Evolutionary conservation across 2,113 vertebrate species (phyloP).

Genomic region (Zapornia atra): DNA sequence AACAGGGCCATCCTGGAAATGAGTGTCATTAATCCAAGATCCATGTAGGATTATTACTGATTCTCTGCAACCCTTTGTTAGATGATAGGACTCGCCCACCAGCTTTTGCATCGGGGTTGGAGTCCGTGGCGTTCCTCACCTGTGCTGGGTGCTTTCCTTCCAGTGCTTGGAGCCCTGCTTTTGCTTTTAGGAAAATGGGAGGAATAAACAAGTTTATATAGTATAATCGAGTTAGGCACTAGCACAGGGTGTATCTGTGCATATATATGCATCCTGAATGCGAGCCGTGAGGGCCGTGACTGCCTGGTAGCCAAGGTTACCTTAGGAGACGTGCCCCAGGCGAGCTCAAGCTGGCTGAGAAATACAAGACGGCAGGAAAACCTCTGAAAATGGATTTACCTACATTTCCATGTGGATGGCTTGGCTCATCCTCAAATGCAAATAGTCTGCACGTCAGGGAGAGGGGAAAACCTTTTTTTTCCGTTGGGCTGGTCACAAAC

Average conservation of each 20-base stretch:
- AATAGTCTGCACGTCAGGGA: not conserved
- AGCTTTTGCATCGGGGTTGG: not conserved
- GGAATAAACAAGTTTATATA: not conserved
- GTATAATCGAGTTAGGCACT: not conserved
- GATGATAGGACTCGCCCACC: not conserved
- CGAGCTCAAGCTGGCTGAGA: not conserved
- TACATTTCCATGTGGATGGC: not conserved
- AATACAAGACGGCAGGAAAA: not conserved
- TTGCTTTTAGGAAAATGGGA: not conserved
- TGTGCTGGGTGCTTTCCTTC: not conserved
- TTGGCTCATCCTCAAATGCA: not conserved
- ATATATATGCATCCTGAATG: fast-evolving
- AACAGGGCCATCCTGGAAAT: not conserved
- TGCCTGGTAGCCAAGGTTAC: not conserved
- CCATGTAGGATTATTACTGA: fast-evolving
- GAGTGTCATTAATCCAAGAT: not conserved
- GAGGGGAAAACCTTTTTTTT: not conserved
- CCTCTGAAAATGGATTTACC: not conserved
- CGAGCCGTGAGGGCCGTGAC: not conserved
- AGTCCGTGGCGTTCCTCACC: not conserved
- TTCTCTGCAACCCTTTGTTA: not conserved
- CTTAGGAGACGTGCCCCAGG: not conserved
- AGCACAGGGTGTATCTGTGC: not conserved
- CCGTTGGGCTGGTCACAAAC: not conserved
- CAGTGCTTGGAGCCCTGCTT: not conserved